Conservation (phyloP, 2,113 vertebrate species). For the Megaleporinus macrocephalus region DNA sequence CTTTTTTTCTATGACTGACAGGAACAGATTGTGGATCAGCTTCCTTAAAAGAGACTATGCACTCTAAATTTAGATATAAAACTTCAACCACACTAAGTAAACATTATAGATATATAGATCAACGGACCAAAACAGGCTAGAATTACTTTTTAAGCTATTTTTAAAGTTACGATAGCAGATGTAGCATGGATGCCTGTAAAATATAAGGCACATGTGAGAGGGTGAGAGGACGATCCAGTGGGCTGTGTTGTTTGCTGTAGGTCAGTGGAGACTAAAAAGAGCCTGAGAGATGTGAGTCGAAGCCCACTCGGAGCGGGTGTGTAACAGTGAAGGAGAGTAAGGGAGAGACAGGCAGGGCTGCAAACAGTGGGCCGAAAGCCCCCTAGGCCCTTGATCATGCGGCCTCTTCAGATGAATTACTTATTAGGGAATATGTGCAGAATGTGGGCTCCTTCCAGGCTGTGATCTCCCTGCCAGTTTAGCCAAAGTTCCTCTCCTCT, state of each 20-base stretch:
- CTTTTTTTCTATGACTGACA: too few species aligned
- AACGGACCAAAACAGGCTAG: neutral
- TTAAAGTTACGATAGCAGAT: too few species aligned
- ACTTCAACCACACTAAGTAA: too few species aligned
- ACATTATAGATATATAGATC: neutral
- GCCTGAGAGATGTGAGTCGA: constrained; percentile 36
- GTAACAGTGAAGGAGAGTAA: constrained; percentile 35
- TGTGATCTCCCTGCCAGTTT: constrained; percentile 59
- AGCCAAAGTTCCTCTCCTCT: constrained; percentile 45
- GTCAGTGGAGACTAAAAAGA: constrained; percentile 48
- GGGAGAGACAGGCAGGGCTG: constrained; percentile 36
- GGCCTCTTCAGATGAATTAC: constrained; percentile 59
- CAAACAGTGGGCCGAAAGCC: constrained; percentile 51
- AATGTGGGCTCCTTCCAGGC: constrained; percentile 54
- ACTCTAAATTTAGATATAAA: too few species aligned
- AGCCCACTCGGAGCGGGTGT: constrained; percentile 2
- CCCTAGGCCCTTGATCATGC: constrained; percentile 54
- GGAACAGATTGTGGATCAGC: too few species aligned
- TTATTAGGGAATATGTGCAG: constrained; percentile 63
- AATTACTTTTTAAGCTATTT: neutral
- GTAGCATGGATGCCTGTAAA: neutral
- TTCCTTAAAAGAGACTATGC: too few species aligned
- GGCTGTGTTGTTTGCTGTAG: constrained; percentile 7
- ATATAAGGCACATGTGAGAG: constrained; percentile 5
- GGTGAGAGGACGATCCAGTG: neutral